Base-by-base conservation (phyloP, 2,797 vertebrate genomes). In the Halcyon badia region DNA sequence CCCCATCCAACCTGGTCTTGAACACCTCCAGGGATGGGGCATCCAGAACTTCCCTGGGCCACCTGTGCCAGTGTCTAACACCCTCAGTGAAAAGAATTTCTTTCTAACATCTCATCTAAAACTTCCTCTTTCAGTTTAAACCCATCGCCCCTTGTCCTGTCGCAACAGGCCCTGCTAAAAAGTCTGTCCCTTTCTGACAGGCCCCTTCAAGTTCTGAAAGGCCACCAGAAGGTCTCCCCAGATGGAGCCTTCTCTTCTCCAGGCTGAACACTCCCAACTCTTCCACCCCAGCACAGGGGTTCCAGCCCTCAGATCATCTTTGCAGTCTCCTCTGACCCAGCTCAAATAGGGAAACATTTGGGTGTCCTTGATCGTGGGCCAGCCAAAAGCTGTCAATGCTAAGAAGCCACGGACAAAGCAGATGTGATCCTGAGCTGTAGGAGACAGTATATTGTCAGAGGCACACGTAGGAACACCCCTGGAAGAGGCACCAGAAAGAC, bases 381-480 rank as follows among this genome's bases (percentile, higher is more conserved):
- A 58, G 57, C 4, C 21, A 31, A 75, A 60, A n/a, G 26, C 64
- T 54, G 13, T 16, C 24, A 16, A 8, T 10, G 39, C 16, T 21
- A 0, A 5, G 22, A 75, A 66, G 46, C 37, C 48, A 33, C 0
- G 14, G 73, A 42, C 18, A 64, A 31, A 57, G 46, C 7, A 60
- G 28, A 42, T 0, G 24, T 2, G 3, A 26, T n/a, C 46, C 44
- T 71, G 19, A 33, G 65, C 52, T 54, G 28, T 17, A 31, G 5
- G 6, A 58, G 78, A 31, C 1, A 15, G 35, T 14, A 30, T 72
- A 76, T 60, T 18, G 9, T 49, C 17, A 65, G 49, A 86, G 56
- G 10, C 8, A 65, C 1, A 0, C 0, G 0, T 11, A 42, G 56
- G 75, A 91, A 57, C 3, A 2, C 2, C 12, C 16, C 37, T 8